A percentile compares a stretch with the other conserved stretches of the same genome.
phyloP scores from a whole-genome alignment of 35 echinoderm and acorn worm genomes.

The Apostichopus californicus region DNA sequence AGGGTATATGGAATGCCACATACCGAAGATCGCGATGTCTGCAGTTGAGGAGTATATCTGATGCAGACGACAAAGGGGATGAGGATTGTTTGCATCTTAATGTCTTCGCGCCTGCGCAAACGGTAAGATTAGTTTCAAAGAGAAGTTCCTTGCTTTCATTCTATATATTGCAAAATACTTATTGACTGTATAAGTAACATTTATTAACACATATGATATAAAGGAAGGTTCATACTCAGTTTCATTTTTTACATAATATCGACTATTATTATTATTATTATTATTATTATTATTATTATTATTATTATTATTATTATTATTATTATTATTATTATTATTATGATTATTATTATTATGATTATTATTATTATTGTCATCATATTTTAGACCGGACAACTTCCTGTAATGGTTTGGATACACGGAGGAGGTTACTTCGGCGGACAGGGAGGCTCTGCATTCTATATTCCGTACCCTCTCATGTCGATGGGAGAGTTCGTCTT shows the following conservation, averaged over 20 bases:
- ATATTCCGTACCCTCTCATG: background rate
- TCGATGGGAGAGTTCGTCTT: background rate
- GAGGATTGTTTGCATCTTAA: conserved; percentile 9
- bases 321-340: no score
- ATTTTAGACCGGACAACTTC: background rate
- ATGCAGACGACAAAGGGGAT: background rate
- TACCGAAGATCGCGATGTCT: background rate
- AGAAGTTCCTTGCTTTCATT: no score
- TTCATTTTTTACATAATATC: no score
- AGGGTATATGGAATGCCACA: conserved; percentile 9
- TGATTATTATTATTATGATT: no score
- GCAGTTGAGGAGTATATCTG: background rate
- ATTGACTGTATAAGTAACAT: no score
- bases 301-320: no score
- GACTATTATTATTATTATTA: no score
- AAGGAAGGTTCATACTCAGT: no score
- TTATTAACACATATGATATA: no score
- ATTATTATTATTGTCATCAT: no score
- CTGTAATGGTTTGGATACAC: conserved; percentile 49
- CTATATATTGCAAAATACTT: no score
- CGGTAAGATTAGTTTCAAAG: background rate
- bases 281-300: no score
- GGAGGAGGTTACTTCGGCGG: conserved; percentile 32
- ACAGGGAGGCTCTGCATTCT: background rate
- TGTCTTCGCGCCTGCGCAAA: background rate